Percentiles rank a stretch among this genome's conserved stretches.
Evolutionary conservation across 2,888 invertebrate genomes (phyloP).

Genomic region (Leptinotarsa peninsularis): DNA sequence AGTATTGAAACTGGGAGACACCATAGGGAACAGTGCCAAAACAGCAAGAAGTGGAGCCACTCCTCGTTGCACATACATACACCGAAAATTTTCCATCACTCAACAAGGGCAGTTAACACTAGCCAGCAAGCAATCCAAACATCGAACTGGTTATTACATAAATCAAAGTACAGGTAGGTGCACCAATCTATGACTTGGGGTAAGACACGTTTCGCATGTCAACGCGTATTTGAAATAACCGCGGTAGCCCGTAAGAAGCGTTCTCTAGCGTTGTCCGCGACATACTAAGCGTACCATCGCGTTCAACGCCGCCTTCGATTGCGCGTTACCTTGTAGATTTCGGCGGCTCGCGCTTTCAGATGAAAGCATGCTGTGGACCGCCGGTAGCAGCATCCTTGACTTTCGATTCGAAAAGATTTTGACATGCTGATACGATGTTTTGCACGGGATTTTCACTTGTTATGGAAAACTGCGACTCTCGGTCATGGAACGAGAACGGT

Average conservation of each 20-base stretch:
- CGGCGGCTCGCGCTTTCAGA: conserved; percentile 49
- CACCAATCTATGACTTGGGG: not conserved
- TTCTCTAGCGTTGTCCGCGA: conserved; percentile 50
- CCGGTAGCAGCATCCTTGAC: conserved; percentile 38
- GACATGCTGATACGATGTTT: conserved; percentile 19
- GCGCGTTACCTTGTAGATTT: conserved; percentile 56
- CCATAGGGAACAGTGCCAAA: conserved; percentile 64
- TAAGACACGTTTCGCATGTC: conserved; percentile 17
- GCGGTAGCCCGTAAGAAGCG: conserved; percentile 36
- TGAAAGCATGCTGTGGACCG: conserved; percentile 34
- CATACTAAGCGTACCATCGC: conserved; percentile 52
- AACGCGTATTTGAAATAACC: conserved; percentile 13
- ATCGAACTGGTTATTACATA: not conserved
- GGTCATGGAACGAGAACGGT: not conserved
- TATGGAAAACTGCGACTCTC: conserved; percentile 10
- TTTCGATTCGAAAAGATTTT: conserved; percentile 30
- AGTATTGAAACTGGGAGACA: conserved; percentile 65
- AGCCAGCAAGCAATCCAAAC: not conserved
- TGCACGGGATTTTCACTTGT: conserved; percentile 6
- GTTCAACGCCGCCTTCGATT: conserved; percentile 50
- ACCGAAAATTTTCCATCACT: conserved; percentile 14
- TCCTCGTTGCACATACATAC: conserved; percentile 12
- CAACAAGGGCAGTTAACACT: conserved; percentile 15
- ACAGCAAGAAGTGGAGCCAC: conserved; percentile 26
- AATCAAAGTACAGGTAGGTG: not conserved